These are phyloP conservation scores for Procavia capensis DNA, from an alignment of 2,113 vertebrate genomes.

Conservation along the genomic window DNA sequence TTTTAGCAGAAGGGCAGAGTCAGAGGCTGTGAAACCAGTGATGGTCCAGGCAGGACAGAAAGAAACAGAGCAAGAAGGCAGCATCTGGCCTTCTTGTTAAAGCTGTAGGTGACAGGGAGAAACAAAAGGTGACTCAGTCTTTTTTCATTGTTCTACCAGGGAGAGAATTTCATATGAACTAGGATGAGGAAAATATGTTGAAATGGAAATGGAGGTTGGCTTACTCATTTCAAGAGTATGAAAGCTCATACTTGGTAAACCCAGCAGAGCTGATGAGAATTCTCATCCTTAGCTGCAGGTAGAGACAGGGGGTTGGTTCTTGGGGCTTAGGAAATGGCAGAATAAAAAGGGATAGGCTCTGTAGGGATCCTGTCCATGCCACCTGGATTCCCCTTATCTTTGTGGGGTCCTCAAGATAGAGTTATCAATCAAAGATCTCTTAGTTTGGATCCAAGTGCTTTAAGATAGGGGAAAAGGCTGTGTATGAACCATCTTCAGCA, in stretches of 20 bases:
- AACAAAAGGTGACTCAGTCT: not conserved
- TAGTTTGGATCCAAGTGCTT: not conserved
- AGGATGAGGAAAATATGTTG: not conserved
- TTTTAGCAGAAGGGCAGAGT: not conserved
- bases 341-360: not conserved
- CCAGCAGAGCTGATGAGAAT: not conserved
- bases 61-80: constrained; percentile 12
- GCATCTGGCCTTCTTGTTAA: not conserved
- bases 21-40: not conserved
- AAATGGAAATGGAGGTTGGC: constrained; percentile 1
- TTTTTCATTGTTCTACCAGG: not conserved
- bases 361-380: not conserved
- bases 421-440: not conserved
- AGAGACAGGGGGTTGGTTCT: not conserved
- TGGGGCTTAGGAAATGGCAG: not conserved
- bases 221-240: not conserved
- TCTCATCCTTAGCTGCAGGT: not conserved
- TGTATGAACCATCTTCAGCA: not conserved
- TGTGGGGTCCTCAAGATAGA: constrained; percentile 1
- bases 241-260: not conserved
- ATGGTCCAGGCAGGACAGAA: not conserved
- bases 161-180: constrained; percentile 3
- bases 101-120: constrained; percentile 14
- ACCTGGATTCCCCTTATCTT: not conserved
- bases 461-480: not conserved